Evolutionary conservation across 2,113 vertebrate species (phyloP).

Genomic region (Tetraodon nigroviridis): DNA sequence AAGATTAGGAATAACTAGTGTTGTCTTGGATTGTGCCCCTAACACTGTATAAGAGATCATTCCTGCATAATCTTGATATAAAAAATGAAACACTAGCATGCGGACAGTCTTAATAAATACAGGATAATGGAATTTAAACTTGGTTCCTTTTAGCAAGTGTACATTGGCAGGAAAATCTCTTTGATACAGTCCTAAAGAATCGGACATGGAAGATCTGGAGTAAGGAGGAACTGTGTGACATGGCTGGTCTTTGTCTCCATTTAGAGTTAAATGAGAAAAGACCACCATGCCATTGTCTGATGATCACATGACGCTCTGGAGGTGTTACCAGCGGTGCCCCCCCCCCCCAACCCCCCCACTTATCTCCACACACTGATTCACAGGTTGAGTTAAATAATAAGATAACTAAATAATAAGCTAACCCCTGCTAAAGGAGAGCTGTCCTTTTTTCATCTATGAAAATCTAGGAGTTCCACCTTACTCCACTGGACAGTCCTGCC

Average conservation of each 20-base stretch:
- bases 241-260: constrained; percentile 74
- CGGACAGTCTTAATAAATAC: background rate
- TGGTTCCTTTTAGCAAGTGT: background rate
- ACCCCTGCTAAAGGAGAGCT: constrained; percentile 22
- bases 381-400: constrained; percentile 50
- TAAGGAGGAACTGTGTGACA: constrained; percentile 79
- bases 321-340: constrained; percentile 41
- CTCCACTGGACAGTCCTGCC: constrained; percentile 64
- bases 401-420: too few relatives aligned
- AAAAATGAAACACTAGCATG: background rate
- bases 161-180: constrained; percentile 71
- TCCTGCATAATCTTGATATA: constrained; percentile 64
- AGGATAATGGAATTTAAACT: too few relatives aligned
- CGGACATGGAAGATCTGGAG: constrained; percentile 64
- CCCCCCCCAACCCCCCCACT: constrained; percentile 40
- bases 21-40: constrained; percentile 68
- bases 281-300: constrained; percentile 71
- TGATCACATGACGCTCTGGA: constrained; percentile 57
- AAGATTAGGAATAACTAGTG: constrained; percentile 50
- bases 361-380: constrained; percentile 60
- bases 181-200: constrained; percentile 65
- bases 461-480: constrained; percentile 68
- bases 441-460: background rate
- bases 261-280: constrained; percentile 59
- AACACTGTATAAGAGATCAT: constrained; percentile 75